phyloP scores from a whole-genome alignment of 2,797 vertebrate species.

The Sebastes taczanowskii region DNA sequence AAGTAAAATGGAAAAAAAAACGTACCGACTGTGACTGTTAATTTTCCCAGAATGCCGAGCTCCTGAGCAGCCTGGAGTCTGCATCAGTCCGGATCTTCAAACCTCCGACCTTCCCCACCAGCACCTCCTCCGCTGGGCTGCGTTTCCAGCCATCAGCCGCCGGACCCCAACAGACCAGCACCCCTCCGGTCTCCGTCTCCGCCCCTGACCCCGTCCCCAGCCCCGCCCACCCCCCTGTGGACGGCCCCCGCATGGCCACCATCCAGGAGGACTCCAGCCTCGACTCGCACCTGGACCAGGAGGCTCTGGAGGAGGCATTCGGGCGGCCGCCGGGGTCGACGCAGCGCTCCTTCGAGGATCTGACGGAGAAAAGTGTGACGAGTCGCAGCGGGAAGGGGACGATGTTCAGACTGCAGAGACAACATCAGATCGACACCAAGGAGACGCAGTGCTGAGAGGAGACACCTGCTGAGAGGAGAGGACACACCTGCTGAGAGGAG shows the following conservation, averaged over 20 bases:
- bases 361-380: constrained; percentile 82
- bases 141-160: constrained; percentile 43
- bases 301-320: constrained; percentile 88
- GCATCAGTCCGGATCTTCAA: constrained; percentile 93
- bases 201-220: not conserved
- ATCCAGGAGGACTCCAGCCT: constrained; percentile 93
- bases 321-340: constrained; percentile 69
- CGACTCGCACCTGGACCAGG: constrained; percentile 87
- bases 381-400: constrained; percentile 81
- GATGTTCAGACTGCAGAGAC: constrained; percentile 83
- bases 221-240: constrained; percentile 63
- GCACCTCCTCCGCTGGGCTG: not conserved
- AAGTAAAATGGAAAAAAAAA: too few relatives aligned
- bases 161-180: constrained; percentile 68
- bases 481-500: constrained; percentile 41
- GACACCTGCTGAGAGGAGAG: constrained; percentile 80
- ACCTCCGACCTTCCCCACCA: constrained; percentile 56
- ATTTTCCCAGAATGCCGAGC: constrained; percentile 89
- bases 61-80: constrained; percentile 93
- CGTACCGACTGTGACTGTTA: not conserved
- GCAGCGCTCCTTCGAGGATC: constrained; percentile 91
- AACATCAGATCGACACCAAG: constrained; percentile 87
- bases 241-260: constrained; percentile 90
- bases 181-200: constrained; percentile 45
- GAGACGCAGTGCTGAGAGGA: constrained; percentile 91